Evolutionary conservation across 2,113 vertebrate genomes (phyloP).

Genomic region (Megalops atlanticus): DNA sequence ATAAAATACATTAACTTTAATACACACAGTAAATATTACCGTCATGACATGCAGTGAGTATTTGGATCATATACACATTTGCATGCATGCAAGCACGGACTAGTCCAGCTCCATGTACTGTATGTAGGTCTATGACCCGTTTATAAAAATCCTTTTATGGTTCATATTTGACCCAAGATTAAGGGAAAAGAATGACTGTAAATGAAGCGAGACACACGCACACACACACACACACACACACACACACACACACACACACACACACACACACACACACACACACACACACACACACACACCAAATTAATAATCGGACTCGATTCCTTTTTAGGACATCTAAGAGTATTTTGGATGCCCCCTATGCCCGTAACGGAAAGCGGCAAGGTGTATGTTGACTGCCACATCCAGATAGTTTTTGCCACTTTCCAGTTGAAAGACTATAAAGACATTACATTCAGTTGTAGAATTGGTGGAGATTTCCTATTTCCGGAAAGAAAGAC

Average conservation of each 20-base stretch:
- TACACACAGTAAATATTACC: too few relatives aligned
- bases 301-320: not conserved
- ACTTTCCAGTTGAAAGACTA: not conserved
- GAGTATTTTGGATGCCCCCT: not conserved
- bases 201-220: too few relatives aligned
- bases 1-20: too few relatives aligned
- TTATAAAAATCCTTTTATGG: not conserved
- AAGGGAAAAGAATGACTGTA: not conserved
- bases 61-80: not conserved
- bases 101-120: not conserved
- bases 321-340: not conserved
- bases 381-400: not conserved
- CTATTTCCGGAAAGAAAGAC: not conserved
- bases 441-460: too few relatives aligned
- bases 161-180: not conserved
- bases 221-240: too few relatives aligned
- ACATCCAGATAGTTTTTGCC: not conserved
- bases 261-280: too few relatives aligned
- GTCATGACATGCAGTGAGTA: not conserved
- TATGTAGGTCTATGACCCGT: not conserved
- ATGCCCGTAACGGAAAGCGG: not conserved
- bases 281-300: too few relatives aligned
- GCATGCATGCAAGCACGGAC: not conserved
- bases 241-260: too few relatives aligned
- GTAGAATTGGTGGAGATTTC: too few relatives aligned